Conservation (phyloP, 2,888 invertebrate species). For the Hypsopygia costalis region DNA sequence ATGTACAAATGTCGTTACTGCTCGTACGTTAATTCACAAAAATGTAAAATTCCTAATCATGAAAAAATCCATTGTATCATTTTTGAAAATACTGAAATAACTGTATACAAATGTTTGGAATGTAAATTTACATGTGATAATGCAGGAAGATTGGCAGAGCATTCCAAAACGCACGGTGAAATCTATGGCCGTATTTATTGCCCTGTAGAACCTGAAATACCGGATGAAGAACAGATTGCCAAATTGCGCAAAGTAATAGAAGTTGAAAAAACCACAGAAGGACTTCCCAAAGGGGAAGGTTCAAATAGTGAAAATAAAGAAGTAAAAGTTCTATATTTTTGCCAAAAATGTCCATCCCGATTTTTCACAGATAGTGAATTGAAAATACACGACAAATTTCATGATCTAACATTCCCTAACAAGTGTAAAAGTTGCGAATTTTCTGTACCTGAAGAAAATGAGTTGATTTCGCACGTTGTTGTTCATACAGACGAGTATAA, state of each 20-base stretch:
- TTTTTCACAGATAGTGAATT: slow-evolving; percentile 89
- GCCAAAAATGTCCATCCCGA: slow-evolving; percentile 91
- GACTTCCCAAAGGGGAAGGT: slow-evolving; percentile 41
- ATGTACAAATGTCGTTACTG: slow-evolving; percentile 93
- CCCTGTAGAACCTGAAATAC: slow-evolving; percentile 82
- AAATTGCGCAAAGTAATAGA: slow-evolving; percentile 63
- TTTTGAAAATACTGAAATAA: slow-evolving; percentile 75
- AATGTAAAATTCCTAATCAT: slow-evolving; percentile 90
- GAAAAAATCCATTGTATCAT: slow-evolving; percentile 87
- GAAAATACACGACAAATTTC: slow-evolving; percentile 86
- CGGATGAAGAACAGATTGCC: slow-evolving; percentile 84
- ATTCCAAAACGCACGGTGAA: slow-evolving; percentile 88
- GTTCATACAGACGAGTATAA: slow-evolving; percentile 91
- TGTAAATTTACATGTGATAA: slow-evolving; percentile 90
- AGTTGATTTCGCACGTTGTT: slow-evolving; percentile 84
- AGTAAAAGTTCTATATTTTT: slow-evolving; percentile 83
- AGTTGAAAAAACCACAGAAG: slow-evolving; percentile 49
- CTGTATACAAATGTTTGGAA: slow-evolving; percentile 84
- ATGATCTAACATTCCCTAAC: slow-evolving; percentile 82
- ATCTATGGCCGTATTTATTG: slow-evolving; percentile 86
- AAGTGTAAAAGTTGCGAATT: slow-evolving; percentile 90
- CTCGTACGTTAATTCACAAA: slow-evolving; percentile 90
- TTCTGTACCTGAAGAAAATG: slow-evolving; percentile 85
- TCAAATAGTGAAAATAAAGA: slow-evolving; percentile 37
- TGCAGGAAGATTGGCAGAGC: slow-evolving; percentile 84